Conservation (phyloP, 1,140 invertebrate species). For the Solenopsis fugax region DNA sequence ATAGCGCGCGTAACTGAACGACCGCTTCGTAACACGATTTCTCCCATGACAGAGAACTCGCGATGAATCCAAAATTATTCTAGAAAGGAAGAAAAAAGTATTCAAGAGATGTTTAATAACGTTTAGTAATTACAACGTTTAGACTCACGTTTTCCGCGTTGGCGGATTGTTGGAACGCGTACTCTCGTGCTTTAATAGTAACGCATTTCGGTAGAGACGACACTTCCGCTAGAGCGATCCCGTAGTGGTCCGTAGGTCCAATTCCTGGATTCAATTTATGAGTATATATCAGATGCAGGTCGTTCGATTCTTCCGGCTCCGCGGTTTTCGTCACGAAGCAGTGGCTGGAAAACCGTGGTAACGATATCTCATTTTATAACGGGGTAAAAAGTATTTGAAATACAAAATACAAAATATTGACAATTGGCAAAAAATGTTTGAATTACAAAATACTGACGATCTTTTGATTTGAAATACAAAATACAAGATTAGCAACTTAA, state of each 20-base stretch:
- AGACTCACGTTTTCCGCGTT: neutral
- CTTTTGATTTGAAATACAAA: no score
- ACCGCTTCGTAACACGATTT: constrained; percentile 62
- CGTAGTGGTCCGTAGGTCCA: constrained; percentile 84
- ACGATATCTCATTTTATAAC: constrained; percentile 3
- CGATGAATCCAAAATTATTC: neutral
- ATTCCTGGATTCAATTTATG: constrained; percentile 84
- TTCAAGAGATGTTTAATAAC: neutral
- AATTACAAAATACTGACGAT: no score
- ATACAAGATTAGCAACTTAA: no score
- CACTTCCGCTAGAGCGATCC: constrained; percentile 84
- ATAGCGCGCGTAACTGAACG: constrained; percentile 43
- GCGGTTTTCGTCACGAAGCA: constrained; percentile 82
- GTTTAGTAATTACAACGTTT: neutral
- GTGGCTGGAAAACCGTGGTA: constrained; percentile 78
- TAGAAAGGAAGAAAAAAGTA: constrained; percentile 4
- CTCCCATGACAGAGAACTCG: constrained; percentile 43
- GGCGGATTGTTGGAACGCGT: constrained; percentile 16
- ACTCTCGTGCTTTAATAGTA: constrained; percentile 62
- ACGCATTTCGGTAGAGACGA: constrained; percentile 76
- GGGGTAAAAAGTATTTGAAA: no score
- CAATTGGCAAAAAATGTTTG: no score
- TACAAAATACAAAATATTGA: no score
- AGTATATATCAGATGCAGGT: constrained; percentile 82
- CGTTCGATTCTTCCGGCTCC: constrained; percentile 57